phyloP scores from a whole-genome alignment of 2,888 invertebrate genomes.

The Sericinus montela region DNA sequence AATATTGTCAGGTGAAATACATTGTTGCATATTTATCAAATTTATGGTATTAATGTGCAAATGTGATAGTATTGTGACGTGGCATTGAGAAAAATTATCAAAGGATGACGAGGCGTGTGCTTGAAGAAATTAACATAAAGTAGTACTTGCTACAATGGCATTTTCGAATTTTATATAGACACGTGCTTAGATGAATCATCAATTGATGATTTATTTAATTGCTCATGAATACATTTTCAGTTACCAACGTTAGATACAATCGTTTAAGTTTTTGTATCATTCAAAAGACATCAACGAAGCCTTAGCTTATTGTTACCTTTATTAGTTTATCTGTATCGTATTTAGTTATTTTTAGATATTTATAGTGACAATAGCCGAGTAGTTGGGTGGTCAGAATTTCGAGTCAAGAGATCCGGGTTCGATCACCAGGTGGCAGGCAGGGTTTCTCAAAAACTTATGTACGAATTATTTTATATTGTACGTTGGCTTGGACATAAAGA shows the following conservation, averaged over 20 bases:
- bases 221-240: too few relatives aligned
- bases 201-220: neutral
- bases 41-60: slow-evolving; percentile 55
- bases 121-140: slow-evolving; percentile 30
- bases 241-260: neutral
- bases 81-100: slow-evolving; percentile 16
- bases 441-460: too few relatives aligned
- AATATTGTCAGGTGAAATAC: slow-evolving; percentile 52
- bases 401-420: too few relatives aligned
- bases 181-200: slow-evolving; percentile 21
- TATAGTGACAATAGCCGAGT: too few relatives aligned
- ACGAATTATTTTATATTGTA: too few relatives aligned
- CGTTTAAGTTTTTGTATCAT: slow-evolving; percentile 2
- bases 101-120: slow-evolving; percentile 28
- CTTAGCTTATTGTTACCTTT: too few relatives aligned
- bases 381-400: too few relatives aligned
- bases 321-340: too few relatives aligned
- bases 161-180: slow-evolving; percentile 12
- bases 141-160: slow-evolving; percentile 17
- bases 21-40: slow-evolving; percentile 70
- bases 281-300: slow-evolving; percentile 25
- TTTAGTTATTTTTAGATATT: too few relatives aligned
- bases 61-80: slow-evolving; percentile 24
- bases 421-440: too few relatives aligned
- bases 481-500: too few relatives aligned